Evolutionary conservation across 1,140 invertebrate genomes (phyloP).

Genomic region (Drosophila subpulchrella): DNA sequence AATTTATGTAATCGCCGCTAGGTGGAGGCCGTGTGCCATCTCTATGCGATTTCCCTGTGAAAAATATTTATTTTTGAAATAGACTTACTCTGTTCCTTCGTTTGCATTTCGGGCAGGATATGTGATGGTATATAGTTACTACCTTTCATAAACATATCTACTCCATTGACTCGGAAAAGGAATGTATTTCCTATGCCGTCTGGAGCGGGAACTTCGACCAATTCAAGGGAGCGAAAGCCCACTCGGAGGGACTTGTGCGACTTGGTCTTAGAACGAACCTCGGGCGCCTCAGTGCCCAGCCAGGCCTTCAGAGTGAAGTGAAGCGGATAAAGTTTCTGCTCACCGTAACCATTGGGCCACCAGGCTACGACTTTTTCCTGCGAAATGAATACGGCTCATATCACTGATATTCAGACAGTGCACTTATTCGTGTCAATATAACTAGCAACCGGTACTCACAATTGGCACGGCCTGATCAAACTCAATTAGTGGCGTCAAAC

Average conservation of each 20-base stretch:
- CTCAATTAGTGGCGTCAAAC: constrained; percentile 65
- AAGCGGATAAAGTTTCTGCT: constrained; percentile 91
- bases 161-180: constrained; percentile 94
- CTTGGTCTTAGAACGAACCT: constrained; percentile 56
- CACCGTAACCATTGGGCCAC: constrained; percentile 98
- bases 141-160: constrained; percentile 97
- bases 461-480: constrained; percentile 73
- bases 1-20: no score
- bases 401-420: constrained; percentile 19
- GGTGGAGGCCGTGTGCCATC: no score
- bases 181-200: constrained; percentile 90
- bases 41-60: neutral
- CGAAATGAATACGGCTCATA: constrained; percentile 34
- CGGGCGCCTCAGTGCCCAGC: constrained; percentile 53
- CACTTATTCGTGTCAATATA: constrained; percentile 13
- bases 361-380: constrained; percentile 88
- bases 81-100: constrained; percentile 77
- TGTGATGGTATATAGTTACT: constrained; percentile 97
- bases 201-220: constrained; percentile 88
- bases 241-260: constrained; percentile 86
- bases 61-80: neutral
- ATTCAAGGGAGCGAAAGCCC: constrained; percentile 94
- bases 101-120: constrained; percentile 92
- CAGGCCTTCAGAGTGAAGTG: constrained; percentile 85
- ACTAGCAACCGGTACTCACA: constrained; percentile 67